These are phyloP conservation scores for Tromatobia lineatoria DNA, from an alignment of 2,888 invertebrate species.

Conservation along the genomic window DNA sequence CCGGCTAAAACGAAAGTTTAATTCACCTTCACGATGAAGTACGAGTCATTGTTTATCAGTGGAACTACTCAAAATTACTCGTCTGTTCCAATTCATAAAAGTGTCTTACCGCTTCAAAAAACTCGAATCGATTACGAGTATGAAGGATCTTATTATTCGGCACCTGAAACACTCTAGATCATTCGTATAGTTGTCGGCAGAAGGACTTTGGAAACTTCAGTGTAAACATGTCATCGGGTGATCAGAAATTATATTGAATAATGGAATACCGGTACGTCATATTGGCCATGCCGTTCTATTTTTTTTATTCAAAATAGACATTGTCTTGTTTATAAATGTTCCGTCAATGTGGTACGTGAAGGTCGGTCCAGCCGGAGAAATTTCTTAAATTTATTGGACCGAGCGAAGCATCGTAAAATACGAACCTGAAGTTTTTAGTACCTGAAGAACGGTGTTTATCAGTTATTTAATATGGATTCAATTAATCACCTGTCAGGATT, in stretches of 20 bases:
- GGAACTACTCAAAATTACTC: no score
- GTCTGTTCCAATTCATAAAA: no score
- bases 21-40: no score
- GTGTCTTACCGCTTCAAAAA: no score
- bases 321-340: neutral
- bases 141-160: no score
- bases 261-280: neutral
- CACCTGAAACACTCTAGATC: no score
- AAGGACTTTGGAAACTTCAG: no score
- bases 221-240: neutral
- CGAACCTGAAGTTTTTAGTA: slow-evolving; percentile 35
- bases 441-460: neutral
- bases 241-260: neutral
- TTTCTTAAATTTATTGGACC: slow-evolving; percentile 10
- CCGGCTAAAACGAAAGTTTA: no score
- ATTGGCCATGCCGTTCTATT: neutral
- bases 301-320: neutral
- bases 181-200: no score
- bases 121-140: no score
- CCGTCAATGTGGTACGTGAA: neutral
- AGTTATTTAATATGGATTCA: neutral
- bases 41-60: no score
- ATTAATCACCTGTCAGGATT: neutral
- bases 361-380: neutral
- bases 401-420: slow-evolving; percentile 44